Evolutionary conservation across 2,797 vertebrate species (phyloP).

Genomic region (Syngnathus acus): DNA sequence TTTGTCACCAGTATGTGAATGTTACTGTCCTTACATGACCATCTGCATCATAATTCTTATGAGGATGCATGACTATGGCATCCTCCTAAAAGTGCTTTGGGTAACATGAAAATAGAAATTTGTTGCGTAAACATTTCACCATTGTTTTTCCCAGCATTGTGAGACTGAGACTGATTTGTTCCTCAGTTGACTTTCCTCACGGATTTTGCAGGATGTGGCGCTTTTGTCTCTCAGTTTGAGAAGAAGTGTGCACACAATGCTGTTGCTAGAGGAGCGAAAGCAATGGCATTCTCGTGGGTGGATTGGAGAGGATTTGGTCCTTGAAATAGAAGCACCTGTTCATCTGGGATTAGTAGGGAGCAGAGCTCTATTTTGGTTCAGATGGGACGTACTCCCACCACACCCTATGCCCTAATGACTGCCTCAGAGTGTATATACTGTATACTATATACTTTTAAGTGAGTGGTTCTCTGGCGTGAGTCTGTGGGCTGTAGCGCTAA

Average conservation of each 20-base stretch:
- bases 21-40: not conserved
- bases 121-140: not conserved
- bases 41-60: not conserved
- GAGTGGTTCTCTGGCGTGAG: constrained; percentile 19
- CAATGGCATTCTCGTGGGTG: constrained; percentile 47
- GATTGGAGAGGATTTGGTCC: constrained; percentile 69
- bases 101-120: not conserved
- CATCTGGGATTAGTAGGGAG: constrained; percentile 70
- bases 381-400: constrained; percentile 42
- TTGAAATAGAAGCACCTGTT: constrained; percentile 78
- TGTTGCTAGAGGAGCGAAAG: constrained; percentile 27
- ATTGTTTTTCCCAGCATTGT: not conserved
- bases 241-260: constrained; percentile 5
- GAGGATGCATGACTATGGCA: not conserved
- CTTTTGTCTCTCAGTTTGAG: constrained; percentile 37
- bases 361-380: constrained; percentile 62
- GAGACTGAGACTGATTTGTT: not conserved
- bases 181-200: not conserved
- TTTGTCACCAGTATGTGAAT: not conserved
- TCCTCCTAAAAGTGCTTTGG: not conserved
- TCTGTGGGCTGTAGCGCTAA: constrained; percentile 15
- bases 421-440: constrained; percentile 25
- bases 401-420: constrained; percentile 31
- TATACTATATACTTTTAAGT: not conserved
- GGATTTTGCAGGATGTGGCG: constrained; percentile 6